Percentiles rank a stretch among this genome's conserved stretches.
Conservation (phyloP, 2,888 invertebrate species). For the Trachelus stipa region DNA sequence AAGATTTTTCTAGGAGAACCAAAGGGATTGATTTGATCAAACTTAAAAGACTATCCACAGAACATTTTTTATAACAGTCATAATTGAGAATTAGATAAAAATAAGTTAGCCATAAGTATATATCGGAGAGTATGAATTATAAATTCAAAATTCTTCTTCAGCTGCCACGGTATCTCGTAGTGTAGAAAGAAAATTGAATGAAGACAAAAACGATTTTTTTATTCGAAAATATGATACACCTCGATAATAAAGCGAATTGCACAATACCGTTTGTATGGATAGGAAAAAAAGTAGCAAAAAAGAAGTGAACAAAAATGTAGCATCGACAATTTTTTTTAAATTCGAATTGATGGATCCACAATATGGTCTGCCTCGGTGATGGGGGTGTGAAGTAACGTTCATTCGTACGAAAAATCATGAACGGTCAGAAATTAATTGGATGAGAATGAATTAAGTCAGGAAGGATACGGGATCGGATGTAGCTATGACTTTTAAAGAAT, state of each 20-base stretch:
- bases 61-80: not conserved
- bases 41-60: not conserved
- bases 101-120: not conserved
- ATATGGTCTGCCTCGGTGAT: not conserved
- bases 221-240: not conserved
- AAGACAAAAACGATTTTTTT: not conserved
- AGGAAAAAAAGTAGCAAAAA: not conserved
- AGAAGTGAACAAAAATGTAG: not conserved
- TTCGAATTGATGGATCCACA: not conserved
- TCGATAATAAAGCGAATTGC: not conserved
- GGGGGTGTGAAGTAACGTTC: not conserved
- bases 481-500: not conserved
- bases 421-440: constrained; percentile 35
- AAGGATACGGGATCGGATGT: constrained; percentile 8
- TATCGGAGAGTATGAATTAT: not conserved
- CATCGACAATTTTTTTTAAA: not conserved
- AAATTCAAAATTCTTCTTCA: too few species aligned
- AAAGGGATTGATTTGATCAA: not conserved
- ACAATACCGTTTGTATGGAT: not conserved
- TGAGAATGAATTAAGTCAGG: constrained; percentile 31
- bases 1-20: not conserved
- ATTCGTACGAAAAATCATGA: constrained; percentile 17
- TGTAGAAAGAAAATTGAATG: not conserved
- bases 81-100: not conserved
- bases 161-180: too few species aligned